Conservation (phyloP, 2,113 vertebrate genomes). For the Podarcis muralis region DNA sequence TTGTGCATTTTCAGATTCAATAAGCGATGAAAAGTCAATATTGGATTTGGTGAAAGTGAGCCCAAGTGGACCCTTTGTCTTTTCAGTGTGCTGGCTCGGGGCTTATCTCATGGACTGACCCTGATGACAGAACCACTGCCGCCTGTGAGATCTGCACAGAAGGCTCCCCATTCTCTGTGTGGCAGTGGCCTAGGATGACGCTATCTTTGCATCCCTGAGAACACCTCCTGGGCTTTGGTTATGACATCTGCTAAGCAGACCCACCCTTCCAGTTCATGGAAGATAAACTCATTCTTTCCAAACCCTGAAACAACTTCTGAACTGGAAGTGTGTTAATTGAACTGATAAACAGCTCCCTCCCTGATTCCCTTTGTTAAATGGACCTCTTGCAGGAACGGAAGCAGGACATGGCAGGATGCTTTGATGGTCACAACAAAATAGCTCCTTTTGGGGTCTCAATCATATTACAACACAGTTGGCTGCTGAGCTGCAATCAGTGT, state of each 20-base stretch:
- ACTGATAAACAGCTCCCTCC: background rate
- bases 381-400: conserved; percentile 3
- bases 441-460: background rate
- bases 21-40: background rate
- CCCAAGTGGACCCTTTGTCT: background rate
- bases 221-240: background rate
- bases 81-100: background rate
- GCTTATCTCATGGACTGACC: background rate
- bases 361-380: background rate
- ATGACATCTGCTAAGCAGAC: background rate
- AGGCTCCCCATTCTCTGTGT: background rate
- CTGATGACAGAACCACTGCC: background rate
- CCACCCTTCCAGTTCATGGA: background rate
- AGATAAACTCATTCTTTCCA: background rate
- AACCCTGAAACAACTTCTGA: background rate
- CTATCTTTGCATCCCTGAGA: background rate
- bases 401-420: background rate
- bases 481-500: background rate
- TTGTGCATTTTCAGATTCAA: conserved; percentile 25
- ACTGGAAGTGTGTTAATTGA: conserved; percentile 1
- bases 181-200: background rate
- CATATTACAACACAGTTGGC: background rate
- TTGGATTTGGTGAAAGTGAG: background rate
- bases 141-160: background rate
- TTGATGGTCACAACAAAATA: background rate